Base-by-base conservation (phyloP, 2,888 invertebrate genomes). In the Petrolisthes cinctipes region DNA sequence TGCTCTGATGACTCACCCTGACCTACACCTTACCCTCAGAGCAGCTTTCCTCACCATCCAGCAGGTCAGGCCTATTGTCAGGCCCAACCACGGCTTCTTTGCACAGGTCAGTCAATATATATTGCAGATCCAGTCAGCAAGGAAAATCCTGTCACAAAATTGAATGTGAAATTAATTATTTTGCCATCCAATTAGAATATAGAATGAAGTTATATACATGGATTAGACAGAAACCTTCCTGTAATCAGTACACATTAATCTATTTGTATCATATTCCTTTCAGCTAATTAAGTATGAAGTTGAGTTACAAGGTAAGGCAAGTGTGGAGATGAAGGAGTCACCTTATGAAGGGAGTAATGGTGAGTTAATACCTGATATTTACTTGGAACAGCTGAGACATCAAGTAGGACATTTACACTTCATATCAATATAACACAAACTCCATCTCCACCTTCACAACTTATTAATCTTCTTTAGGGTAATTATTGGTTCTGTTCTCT, bases 61-160 rank as follows among this genome's bases (percentile, higher is more conserved):
- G 57, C 56, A 17, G 0, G 87, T 81, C 61, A 73, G 87, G 37
- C 87, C 87, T 23, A 20, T 84, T 17, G 68, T 87, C 75, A 73
- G 84, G 14, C 87, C 87, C 57, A 87, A 87, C 61, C n/a, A 20
- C 9, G 87, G 87, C n/a, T 87, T 87, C 66, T 87, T 87, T 54
- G 37, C 80, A 5, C 87, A 87, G 81, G 87, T 87, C n/a, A 78
- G 82, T 66, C 20, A 11, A 53, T 82, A 37, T 0, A 37, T 37
- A 37, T 37, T 37, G 37, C 2, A 37, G 1, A 37, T 37, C 37
- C 37, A 37, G 2, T 37, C 37, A 37, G 37, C 37, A 37, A 37
- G 37, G 37, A 37, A 37, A 37, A 37, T 37, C 0, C 37, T 37
- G 37, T 37, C 37, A 37, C 37, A 37, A 37, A 1, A 37, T 37